A percentile compares a stretch with the other conserved stretches of the same genome.
Conservation (phyloP, 2,113 vertebrate species). For the Nettapus auritus region DNA sequence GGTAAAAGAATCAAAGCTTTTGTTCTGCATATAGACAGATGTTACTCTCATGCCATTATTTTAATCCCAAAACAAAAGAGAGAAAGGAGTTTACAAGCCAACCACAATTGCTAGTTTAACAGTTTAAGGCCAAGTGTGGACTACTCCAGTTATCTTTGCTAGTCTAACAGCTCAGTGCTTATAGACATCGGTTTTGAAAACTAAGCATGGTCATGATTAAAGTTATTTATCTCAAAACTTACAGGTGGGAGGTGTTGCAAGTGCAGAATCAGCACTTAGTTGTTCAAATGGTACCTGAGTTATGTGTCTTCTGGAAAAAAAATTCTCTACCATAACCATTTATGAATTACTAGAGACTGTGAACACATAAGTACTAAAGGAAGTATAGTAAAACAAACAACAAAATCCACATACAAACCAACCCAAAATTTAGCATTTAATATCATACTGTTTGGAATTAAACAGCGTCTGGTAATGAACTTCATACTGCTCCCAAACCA, state of each 20-base stretch:
- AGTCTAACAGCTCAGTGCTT: neutral
- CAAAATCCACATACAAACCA: neutral
- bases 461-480: neutral
- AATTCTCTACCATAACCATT: neutral
- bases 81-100: neutral
- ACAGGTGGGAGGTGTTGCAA: rapidly evolving
- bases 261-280: neutral
- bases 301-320: neutral
- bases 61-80: neutral
- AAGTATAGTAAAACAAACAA: neutral
- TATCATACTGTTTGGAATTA: neutral
- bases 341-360: neutral
- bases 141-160: neutral
- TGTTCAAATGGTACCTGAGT: neutral
- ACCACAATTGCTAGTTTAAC: neutral
- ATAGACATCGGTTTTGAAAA: neutral
- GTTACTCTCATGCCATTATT: neutral
- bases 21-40: neutral
- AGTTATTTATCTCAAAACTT: neutral
- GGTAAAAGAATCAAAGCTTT: neutral
- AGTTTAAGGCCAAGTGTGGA: neutral
- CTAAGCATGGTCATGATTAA: rapidly evolving
- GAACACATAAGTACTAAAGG: neutral
- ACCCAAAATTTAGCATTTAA: neutral
- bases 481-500: neutral